Evolutionary conservation across 1,140 invertebrate species (phyloP).

Genomic region (Nymphalis io): DNA sequence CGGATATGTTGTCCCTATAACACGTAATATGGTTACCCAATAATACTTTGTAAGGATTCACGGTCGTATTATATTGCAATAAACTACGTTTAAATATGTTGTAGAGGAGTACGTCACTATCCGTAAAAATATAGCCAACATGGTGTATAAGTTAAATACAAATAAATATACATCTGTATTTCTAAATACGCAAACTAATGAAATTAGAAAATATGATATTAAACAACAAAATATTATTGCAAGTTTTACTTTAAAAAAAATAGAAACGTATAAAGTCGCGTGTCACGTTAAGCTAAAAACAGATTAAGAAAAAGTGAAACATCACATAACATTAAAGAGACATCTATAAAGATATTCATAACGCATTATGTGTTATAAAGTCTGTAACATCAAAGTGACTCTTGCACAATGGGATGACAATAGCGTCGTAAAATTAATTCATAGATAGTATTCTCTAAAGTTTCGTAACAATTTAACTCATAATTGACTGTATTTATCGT

Average conservation of each 20-base stretch:
- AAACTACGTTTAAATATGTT: neutral
- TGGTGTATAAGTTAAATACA: too few relatives aligned
- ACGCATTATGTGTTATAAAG: slow-evolving; percentile 31
- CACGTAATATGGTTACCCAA: slow-evolving; percentile 14
- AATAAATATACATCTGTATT: too few relatives aligned
- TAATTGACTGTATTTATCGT: neutral
- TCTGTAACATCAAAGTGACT: slow-evolving; percentile 28
- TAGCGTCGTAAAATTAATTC: slow-evolving; percentile 48
- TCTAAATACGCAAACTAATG: too few relatives aligned
- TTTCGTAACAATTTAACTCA: slow-evolving; percentile 35
- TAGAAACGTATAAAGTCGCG: neutral
- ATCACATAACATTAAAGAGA: slow-evolving; percentile 24
- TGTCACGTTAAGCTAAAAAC: neutral
- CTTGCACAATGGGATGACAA: slow-evolving; percentile 44
- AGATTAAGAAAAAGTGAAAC: slow-evolving; percentile 14
- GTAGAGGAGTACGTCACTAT: too few relatives aligned
- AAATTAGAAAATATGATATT: too few relatives aligned
- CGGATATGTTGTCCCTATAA: neutral
- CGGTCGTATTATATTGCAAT: slow-evolving; percentile 12
- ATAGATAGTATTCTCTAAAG: slow-evolving; percentile 34
- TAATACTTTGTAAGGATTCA: slow-evolving; percentile 13
- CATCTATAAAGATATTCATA: slow-evolving; percentile 30
- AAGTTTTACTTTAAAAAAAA: neutral
- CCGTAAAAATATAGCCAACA: too few relatives aligned
- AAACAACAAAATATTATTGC: too few relatives aligned